phyloP scores from a whole-genome alignment of 2,888 invertebrate species.

The Megamerina dolium region DNA sequence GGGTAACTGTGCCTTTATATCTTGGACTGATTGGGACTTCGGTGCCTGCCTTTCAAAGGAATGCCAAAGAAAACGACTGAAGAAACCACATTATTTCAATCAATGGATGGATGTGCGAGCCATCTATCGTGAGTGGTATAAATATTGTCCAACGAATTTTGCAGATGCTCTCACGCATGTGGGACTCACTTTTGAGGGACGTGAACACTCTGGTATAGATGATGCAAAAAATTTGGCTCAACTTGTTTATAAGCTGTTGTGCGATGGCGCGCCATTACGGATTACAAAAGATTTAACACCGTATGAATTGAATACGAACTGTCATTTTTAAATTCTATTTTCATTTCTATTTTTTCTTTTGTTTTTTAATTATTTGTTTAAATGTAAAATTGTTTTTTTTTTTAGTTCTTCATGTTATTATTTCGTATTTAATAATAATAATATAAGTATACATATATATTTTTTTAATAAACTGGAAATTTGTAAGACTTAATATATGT shows the following conservation, averaged over 20 bases:
- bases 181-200: constrained; percentile 56
- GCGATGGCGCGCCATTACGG: constrained; percentile 53
- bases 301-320: constrained; percentile 43
- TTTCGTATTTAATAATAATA: too few relatives aligned
- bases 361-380: too few relatives aligned
- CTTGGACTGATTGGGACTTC: constrained; percentile 63
- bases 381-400: too few relatives aligned
- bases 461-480: too few relatives aligned
- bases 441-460: too few relatives aligned
- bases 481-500: too few relatives aligned
- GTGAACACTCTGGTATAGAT: constrained; percentile 57
- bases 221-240: constrained; percentile 59
- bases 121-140: constrained; percentile 54
- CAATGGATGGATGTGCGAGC: constrained; percentile 58
- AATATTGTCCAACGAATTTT: constrained; percentile 50
- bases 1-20: constrained; percentile 52
- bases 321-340: too few relatives aligned
- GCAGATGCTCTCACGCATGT: constrained; percentile 54
- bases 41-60: constrained; percentile 56
- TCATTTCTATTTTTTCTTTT: too few relatives aligned
- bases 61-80: constrained; percentile 55
- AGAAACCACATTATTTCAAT: constrained; percentile 52
- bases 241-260: constrained; percentile 54
- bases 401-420: too few relatives aligned
- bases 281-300: constrained; percentile 51